phyloP scores from a whole-genome alignment of 2,888 invertebrate species.

The Spodoptera littoralis region DNA sequence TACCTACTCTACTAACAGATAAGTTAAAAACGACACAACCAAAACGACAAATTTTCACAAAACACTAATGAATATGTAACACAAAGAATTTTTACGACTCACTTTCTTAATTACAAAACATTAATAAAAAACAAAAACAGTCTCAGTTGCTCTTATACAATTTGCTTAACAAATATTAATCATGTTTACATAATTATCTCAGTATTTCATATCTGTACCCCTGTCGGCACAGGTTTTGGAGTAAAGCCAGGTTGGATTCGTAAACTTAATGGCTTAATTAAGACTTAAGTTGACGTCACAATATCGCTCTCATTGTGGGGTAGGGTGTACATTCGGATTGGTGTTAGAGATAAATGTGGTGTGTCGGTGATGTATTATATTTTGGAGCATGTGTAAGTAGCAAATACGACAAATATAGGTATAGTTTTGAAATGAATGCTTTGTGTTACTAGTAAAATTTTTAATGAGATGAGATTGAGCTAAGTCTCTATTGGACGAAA shows the following conservation, averaged over 20 bases:
- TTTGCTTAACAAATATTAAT: constrained; percentile 44
- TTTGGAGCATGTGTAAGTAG: too few species aligned
- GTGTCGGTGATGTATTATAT: constrained; percentile 3
- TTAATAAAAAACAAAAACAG: constrained; percentile 1
- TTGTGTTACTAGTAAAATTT: too few species aligned
- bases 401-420: too few species aligned
- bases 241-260: constrained; percentile 73
- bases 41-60: too few species aligned
- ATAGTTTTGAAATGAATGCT: too few species aligned
- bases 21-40: too few species aligned
- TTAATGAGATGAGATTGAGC: too few species aligned
- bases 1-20: too few species aligned
- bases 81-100: too few species aligned
- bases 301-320: constrained; percentile 63
- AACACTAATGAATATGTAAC: too few species aligned
- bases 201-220: constrained; percentile 67
- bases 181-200: constrained; percentile 57
- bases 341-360: constrained; percentile 24
- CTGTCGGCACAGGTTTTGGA: constrained; percentile 75
- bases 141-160: constrained; percentile 8
- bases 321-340: constrained; percentile 36
- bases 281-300: constrained; percentile 61
- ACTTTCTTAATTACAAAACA: constrained; percentile 2
- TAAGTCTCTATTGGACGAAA: too few species aligned
- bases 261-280: constrained; percentile 80